These are phyloP conservation scores for Ostrea denselamellosa DNA, from an alignment of 1,140 invertebrate genomes.

Conservation along the genomic window DNA sequence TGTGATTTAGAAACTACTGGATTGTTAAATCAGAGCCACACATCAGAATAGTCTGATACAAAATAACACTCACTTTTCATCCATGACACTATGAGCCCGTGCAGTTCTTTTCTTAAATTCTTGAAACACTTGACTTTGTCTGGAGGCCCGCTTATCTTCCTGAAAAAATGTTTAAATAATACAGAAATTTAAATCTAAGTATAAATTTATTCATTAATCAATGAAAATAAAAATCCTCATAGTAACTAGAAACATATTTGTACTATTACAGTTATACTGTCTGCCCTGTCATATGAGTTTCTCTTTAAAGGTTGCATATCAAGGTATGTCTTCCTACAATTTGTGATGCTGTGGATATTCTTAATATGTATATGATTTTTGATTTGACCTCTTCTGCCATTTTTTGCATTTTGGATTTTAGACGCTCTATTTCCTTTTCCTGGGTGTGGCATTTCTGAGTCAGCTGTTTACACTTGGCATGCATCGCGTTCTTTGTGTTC, in stretches of 20 bases:
- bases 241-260: no score
- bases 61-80: conserved; percentile 70
- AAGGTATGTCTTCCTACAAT: no score
- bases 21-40: background rate
- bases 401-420: conserved; percentile 68
- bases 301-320: no score
- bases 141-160: conserved; percentile 68
- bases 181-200: no score
- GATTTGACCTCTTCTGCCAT: conserved; percentile 67
- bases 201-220: no score
- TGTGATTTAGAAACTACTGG: no score
- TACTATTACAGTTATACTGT: no score
- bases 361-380: background rate
- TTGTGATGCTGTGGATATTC: no score
- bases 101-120: conserved; percentile 72
- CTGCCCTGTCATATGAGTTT: no score
- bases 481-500: conserved; percentile 66
- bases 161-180: conserved; percentile 41
- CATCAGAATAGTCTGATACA: background rate
- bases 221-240: no score
- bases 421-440: conserved; percentile 71
- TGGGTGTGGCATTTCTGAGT: conserved; percentile 69
- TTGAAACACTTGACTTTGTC: conserved; percentile 71
- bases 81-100: conserved; percentile 68
- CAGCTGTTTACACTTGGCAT: conserved; percentile 67